Percentiles rank a stretch among this genome's conserved stretches.
Conservation (phyloP, 2,797 vertebrate species). For the Miichthys miiuy region DNA sequence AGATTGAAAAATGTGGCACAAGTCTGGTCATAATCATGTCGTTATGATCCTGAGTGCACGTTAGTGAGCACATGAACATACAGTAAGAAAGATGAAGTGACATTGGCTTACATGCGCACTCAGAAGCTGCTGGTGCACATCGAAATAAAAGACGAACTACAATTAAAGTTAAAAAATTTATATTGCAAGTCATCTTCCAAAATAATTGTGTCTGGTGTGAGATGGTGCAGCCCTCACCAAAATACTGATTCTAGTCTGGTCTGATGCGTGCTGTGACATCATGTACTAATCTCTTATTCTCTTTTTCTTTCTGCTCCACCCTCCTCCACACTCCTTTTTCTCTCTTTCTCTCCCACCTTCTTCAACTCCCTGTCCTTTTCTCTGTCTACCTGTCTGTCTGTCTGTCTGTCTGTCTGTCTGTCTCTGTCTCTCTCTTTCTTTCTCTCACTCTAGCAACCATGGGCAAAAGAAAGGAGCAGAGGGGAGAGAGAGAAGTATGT, state of each 20-base stretch:
- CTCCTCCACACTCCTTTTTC: conserved; percentile 45
- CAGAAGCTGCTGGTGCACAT: conserved; percentile 27
- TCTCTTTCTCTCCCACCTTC: conserved; percentile 44
- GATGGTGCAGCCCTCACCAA: conserved; percentile 72
- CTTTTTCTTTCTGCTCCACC: conserved; percentile 74
- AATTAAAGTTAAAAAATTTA: conserved; percentile 57
- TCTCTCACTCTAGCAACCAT: conserved; percentile 75
- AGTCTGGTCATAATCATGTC: conserved; percentile 9
- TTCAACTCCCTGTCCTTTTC: conserved; percentile 55
- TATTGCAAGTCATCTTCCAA: conserved; percentile 72
- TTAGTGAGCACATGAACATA: conserved; percentile 3
- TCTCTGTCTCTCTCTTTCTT: conserved; percentile 50
- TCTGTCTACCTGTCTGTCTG: conserved; percentile 39
- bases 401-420: conserved; percentile 37
- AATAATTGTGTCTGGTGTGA: conserved; percentile 74
- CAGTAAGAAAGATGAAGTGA: conserved; percentile 4
- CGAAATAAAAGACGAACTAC: conserved; percentile 32
- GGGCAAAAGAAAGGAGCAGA: conserved; percentile 77
- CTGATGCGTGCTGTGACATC: conserved; percentile 75
- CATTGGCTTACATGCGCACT: conserved; percentile 18
- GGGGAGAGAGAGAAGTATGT: conserved; percentile 78
- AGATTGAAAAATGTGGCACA: conserved; percentile 9
- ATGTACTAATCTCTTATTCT: conserved; percentile 78
- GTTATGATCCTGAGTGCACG: conserved; percentile 11
- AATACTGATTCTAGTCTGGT: conserved; percentile 76